A percentile compares a stretch with the other conserved stretches of the same genome.
Conservation (phyloP, 2,113 vertebrate species). For the Dicerorhinus sumatrensis region DNA sequence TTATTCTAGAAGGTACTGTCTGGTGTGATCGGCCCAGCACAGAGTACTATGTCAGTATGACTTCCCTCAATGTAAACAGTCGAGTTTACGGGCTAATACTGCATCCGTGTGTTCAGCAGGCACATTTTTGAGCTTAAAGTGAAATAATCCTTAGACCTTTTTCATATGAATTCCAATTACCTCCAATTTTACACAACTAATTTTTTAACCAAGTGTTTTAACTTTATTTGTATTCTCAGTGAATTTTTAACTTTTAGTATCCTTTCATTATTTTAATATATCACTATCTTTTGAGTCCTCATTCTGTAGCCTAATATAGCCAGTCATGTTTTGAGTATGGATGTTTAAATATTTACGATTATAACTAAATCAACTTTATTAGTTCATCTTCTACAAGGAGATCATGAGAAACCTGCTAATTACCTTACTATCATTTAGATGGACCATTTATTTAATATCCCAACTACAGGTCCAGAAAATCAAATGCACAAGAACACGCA, state of each 20-base stretch:
- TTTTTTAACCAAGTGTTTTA: conserved; percentile 3
- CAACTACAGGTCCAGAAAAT: background rate
- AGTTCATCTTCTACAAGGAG: background rate
- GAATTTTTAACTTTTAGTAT: conserved; percentile 28
- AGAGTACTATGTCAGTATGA: background rate
- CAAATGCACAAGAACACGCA: conserved; percentile 34
- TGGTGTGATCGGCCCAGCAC: background rate
- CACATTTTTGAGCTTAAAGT: background rate
- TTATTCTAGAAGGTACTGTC: background rate
- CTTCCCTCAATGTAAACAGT: background rate
- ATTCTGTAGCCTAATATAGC: background rate
- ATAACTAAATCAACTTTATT: background rate
- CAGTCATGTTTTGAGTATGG: background rate
- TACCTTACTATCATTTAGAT: background rate
- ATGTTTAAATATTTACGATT: background rate
- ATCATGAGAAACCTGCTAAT: background rate
- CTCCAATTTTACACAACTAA: background rate
- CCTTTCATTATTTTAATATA: background rate
- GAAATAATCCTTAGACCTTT: background rate
- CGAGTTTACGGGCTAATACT: background rate
- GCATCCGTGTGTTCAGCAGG: background rate
- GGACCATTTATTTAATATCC: background rate
- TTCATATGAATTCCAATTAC: conserved; percentile 8
- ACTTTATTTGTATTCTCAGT: background rate
- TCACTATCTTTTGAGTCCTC: background rate